Evolutionary conservation across 2,797 vertebrate species (phyloP).

Genomic region (Ctenosaura bakeri): DNA sequence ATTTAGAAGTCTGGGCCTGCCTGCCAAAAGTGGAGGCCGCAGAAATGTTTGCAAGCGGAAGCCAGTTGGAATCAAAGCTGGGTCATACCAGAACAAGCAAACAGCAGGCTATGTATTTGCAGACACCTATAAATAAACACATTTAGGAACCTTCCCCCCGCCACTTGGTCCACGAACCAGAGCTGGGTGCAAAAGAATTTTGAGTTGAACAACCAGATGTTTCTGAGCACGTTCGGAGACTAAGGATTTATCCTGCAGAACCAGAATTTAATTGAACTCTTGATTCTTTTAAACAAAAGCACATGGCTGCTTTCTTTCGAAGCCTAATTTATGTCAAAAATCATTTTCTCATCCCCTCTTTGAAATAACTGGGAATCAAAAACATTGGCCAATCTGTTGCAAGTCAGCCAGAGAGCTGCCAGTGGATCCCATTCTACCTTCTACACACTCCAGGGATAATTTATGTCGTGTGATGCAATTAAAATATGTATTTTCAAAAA

Average conservation of each 20-base stretch:
- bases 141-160: no score
- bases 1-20: not conserved
- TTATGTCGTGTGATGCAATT: no score
- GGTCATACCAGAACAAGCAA: not conserved
- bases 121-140: not conserved
- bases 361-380: not conserved
- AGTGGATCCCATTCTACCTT: not conserved
- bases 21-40: not conserved
- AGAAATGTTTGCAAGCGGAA: not conserved
- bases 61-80: not conserved
- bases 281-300: not conserved
- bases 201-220: not conserved
- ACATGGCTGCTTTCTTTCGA: not conserved
- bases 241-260: not conserved
- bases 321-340: not conserved
- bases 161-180: not conserved
- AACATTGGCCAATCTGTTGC: not conserved
- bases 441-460: not conserved
- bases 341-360: not conserved
- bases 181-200: not conserved
- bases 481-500: not conserved
- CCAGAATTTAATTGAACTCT: not conserved
- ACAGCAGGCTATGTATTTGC: not conserved
- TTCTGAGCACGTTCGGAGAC: not conserved
- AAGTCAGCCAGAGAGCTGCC: not conserved